Evolutionary conservation across 2,888 invertebrate species (phyloP).

Genomic region (Panzeria rudis): DNA sequence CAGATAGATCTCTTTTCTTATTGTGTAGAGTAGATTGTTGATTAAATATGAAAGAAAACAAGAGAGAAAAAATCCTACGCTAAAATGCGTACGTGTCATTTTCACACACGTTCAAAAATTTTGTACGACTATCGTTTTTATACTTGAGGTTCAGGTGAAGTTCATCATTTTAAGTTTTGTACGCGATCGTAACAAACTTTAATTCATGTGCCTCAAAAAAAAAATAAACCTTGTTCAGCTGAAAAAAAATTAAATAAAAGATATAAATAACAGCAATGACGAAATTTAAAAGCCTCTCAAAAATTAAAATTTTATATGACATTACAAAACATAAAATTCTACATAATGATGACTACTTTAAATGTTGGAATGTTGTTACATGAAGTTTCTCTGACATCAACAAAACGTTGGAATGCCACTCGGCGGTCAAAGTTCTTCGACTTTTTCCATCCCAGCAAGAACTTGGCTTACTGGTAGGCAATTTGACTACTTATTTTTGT

Average conservation of each 20-base stretch:
- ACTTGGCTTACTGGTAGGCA: too few species aligned
- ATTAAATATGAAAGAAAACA: constrained; percentile 32
- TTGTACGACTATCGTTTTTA: constrained; percentile 22
- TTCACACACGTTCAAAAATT: constrained; percentile 78
- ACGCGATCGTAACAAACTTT: constrained; percentile 60
- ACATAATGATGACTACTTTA: too few species aligned
- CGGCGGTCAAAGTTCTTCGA: too few species aligned
- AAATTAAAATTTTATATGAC: not conserved
- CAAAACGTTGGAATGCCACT: too few species aligned
- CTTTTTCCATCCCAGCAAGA: too few species aligned
- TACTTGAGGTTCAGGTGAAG: constrained; percentile 51
- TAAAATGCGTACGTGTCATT: constrained; percentile 78
- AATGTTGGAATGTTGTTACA: too few species aligned
- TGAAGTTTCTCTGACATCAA: too few species aligned
- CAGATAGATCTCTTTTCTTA: not conserved
- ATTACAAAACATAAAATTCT: too few species aligned
- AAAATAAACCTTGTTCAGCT: not conserved
- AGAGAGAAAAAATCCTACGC: constrained; percentile 47
- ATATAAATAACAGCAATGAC: constrained; percentile 15
- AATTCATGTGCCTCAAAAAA: constrained; percentile 25
- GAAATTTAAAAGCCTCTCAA: constrained; percentile 8
- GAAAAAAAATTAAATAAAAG: not conserved
- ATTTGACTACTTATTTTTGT: too few species aligned
- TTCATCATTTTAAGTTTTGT: constrained; percentile 62
- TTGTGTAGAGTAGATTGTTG: constrained; percentile 14